These are phyloP conservation scores for Diogma glabrata DNA, from an alignment of 2,888 invertebrate genomes.

Conservation along the genomic window DNA sequence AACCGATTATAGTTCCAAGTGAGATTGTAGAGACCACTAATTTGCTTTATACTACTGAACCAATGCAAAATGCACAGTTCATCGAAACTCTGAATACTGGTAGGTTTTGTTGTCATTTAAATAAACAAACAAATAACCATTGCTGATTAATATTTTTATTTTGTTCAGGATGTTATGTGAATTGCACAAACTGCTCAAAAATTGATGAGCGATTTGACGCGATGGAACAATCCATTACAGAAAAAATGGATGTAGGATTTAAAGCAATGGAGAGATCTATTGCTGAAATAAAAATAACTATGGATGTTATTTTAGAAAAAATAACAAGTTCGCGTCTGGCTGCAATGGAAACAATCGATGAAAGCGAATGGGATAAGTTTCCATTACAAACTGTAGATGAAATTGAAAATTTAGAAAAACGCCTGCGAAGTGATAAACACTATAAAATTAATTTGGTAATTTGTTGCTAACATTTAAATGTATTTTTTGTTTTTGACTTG, in stretches of 20 bases:
- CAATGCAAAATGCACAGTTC: background rate
- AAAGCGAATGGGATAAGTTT: background rate
- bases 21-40: background rate
- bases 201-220: constrained; percentile 1
- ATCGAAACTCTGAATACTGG: background rate
- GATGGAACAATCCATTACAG: too few relatives aligned
- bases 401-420: background rate
- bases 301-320: too few relatives aligned
- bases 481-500: background rate
- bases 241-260: background rate
- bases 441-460: background rate
- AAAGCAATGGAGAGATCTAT: too few relatives aligned
- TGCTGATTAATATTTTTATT: background rate
- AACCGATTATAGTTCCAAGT: background rate
- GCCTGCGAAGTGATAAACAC: background rate
- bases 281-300: too few relatives aligned
- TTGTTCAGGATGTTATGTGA: background rate
- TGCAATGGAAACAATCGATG: background rate
- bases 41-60: background rate
- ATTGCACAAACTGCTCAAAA: background rate
- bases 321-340: background rate
- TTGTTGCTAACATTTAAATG: background rate
- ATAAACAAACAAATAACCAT: background rate
- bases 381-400: constrained; percentile 1
- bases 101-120: background rate